Evolutionary conservation across 1,140 invertebrate species (phyloP), one percentile per base, ranked within the genome.

Genomic region (Portunus trituberculatus): DNA sequence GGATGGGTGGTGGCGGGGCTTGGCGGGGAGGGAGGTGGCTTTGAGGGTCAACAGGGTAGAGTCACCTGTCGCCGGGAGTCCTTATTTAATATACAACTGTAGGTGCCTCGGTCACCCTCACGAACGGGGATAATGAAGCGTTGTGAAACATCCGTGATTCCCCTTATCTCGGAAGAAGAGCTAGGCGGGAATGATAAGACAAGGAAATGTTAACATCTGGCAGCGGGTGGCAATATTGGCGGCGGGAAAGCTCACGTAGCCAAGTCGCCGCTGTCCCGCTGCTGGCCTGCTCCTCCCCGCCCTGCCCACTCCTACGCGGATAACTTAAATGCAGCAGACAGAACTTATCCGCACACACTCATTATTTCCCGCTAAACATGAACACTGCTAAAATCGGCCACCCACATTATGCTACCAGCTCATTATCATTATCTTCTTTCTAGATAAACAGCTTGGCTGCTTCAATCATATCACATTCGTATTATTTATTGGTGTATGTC

Each of bases 301-400:
- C 67, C 2, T 20, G 25, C 8, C 67, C 67, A 25, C 12, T 39
- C 39, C 39, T 2, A 6, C 39, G 52, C 20, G 67, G 67, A 76
- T 76, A 76, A 76, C 67, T 76, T 76, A n/a, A 76, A 76, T n/a
- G 67, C 67, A 76, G 67, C 67, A 76, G 67, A 76, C 67, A 76
- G 67, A 76, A 76, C 20, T 12, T 25, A 76, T 76, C 67, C 67
- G 67, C 67, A n/a, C 88, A 7, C 32, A 90, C 45, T 48, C 8
- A 28, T 46, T 46, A 90, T 90, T 59, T 59, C 12, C 52, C 52
- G 2, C 52, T 4, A 14, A 59, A 14, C 8, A 59, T 59, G 52
- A 14, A 20, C 16, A 20, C 10, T 59, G 1, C 52, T 0, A 0
- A 20, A 59, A 20, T 0, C 52, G 16, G 12, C 12, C 16, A 14